Evolutionary conservation across 2,888 invertebrate species (phyloP).

Genomic region (Heliconius erato): DNA sequence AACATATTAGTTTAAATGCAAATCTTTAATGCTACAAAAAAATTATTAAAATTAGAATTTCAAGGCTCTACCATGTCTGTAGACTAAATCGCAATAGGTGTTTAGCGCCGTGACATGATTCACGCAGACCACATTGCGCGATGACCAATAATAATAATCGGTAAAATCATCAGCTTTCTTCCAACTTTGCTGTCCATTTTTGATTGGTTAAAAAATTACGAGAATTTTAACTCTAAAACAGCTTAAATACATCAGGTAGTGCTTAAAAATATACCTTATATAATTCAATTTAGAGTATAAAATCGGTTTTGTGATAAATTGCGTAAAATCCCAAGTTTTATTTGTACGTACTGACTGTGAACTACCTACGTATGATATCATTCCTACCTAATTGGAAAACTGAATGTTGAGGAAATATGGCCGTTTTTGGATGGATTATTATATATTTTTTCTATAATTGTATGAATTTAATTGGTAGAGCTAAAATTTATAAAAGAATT

Average conservation of each 20-base stretch:
- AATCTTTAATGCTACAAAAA: no score
- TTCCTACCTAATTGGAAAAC: slow-evolving; percentile 12
- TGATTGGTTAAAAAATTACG: slow-evolving; percentile 34
- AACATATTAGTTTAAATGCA: no score
- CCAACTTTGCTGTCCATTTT: slow-evolving; percentile 20
- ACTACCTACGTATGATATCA: slow-evolving; percentile 21
- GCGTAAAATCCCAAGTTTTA: slow-evolving; percentile 21
- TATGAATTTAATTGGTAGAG: background rate
- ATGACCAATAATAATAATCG: slow-evolving; percentile 45
- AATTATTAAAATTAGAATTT: no score
- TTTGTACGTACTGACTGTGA: slow-evolving; percentile 28
- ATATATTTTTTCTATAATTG: slow-evolving; percentile 4
- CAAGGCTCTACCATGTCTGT: background rate
- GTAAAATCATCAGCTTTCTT: slow-evolving; percentile 45
- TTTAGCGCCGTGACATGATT: slow-evolving; percentile 23
- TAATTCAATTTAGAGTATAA: background rate
- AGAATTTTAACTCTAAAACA: background rate
- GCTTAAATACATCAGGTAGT: background rate
- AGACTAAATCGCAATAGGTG: background rate
- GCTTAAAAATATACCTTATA: background rate
- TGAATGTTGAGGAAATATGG: slow-evolving; percentile 6
- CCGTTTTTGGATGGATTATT: slow-evolving; percentile 1
- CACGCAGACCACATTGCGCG: slow-evolving; percentile 25
- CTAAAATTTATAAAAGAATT: background rate
- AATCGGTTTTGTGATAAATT: background rate